Evolutionary conservation across 2,113 vertebrate genomes (phyloP).

Genomic region (Pomatorhinus ruficollis): DNA sequence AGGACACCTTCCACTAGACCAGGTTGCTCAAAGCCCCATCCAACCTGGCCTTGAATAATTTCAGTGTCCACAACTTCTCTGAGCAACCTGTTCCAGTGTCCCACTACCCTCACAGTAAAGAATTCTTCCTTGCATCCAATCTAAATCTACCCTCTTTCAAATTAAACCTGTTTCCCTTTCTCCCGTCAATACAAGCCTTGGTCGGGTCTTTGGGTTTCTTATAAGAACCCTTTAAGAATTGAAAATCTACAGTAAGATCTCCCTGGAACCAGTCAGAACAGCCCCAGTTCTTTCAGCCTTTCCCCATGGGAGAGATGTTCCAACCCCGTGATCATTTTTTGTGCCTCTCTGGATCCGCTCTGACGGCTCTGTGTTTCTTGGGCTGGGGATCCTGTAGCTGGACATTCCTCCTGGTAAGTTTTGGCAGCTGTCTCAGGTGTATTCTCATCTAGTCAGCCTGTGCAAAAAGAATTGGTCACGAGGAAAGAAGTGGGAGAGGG

Average conservation of each 20-base stretch:
- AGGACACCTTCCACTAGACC: neutral
- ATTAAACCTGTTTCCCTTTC: neutral
- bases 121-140: neutral
- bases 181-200: neutral
- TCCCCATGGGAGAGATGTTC: neutral
- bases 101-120: neutral
- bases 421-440: neutral
- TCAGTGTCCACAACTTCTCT: neutral
- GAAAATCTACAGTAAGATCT: neutral
- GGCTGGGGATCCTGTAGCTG: rapidly evolving
- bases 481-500: neutral
- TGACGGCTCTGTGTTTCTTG: neutral
- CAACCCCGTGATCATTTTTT: neutral
- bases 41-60: neutral
- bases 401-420: neutral
- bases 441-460: neutral
- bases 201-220: neutral
- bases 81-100: neutral
- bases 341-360: rapidly evolving
- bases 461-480: neutral
- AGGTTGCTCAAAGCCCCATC: neutral
- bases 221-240: neutral
- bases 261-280: neutral
- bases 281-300: neutral
- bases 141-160: neutral